phyloP scores from a whole-genome alignment of 1,140 invertebrate genomes.

The Thaumetopoea pityocampa region DNA sequence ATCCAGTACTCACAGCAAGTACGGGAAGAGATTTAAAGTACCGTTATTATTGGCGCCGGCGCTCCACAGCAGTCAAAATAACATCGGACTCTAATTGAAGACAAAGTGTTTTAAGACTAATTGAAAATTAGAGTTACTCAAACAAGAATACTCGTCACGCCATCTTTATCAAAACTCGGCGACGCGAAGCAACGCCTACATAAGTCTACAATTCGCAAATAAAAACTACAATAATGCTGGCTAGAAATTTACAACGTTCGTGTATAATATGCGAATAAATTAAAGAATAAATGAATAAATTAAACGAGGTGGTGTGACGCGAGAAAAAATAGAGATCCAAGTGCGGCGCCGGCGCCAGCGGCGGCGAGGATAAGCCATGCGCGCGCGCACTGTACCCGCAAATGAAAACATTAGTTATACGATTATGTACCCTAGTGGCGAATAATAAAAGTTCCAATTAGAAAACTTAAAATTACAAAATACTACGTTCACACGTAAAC shows the following conservation, averaged over 20 bases:
- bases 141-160: constrained; percentile 31
- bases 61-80: too few species aligned
- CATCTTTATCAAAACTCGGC: constrained; percentile 26
- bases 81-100: constrained; percentile 10
- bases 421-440: constrained; percentile 30
- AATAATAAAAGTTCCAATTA: constrained; percentile 19
- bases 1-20: too few species aligned
- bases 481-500: constrained; percentile 38
- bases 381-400: constrained; percentile 33
- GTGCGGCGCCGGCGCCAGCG: constrained; percentile 64
- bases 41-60: too few species aligned
- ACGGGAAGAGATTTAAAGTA: too few species aligned
- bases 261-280: constrained; percentile 52
- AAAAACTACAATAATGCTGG: constrained; percentile 44
- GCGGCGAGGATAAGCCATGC: constrained; percentile 47
- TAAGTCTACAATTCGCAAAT: constrained; percentile 24
- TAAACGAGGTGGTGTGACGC: constrained; percentile 45
- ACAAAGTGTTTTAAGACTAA: too few species aligned
- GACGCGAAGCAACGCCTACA: constrained; percentile 26
- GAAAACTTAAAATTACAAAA: constrained; percentile 5
- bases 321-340: constrained; percentile 64
- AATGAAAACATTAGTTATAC: constrained; percentile 13
- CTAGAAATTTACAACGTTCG: constrained; percentile 42
- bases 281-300: constrained; percentile 66
- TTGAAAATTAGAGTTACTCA: constrained; percentile 28